A percentile compares a stretch with the other conserved stretches of the same genome.
Evolutionary conservation across 2,888 invertebrate genomes (phyloP).

Genomic region (Callosobruchus maculatus): DNA sequence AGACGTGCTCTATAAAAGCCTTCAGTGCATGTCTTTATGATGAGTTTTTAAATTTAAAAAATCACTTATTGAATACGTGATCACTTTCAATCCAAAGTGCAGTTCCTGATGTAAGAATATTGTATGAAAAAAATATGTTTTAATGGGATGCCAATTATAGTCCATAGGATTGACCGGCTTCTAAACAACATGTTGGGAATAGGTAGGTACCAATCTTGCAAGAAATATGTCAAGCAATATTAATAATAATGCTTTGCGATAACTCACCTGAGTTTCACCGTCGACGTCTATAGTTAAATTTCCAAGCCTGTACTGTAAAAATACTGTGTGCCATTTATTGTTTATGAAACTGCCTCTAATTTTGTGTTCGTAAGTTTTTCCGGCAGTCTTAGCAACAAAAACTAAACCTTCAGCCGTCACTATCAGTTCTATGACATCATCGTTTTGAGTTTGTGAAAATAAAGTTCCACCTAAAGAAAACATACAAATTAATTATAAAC

Average conservation of each 20-base stretch:
- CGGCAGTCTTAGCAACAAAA: constrained; percentile 50
- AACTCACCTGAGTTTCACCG: constrained; percentile 54
- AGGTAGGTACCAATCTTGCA: too few relatives aligned
- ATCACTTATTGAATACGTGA: too few relatives aligned
- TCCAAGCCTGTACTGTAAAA: constrained; percentile 60
- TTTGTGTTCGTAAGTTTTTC: constrained; percentile 57
- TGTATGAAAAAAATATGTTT: too few relatives aligned
- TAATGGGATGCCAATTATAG: too few relatives aligned
- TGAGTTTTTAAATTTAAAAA: too few relatives aligned
- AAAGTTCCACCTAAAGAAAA: constrained; percentile 61
- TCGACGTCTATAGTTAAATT: constrained; percentile 56
- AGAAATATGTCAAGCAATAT: too few relatives aligned
- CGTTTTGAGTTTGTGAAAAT: constrained; percentile 66
- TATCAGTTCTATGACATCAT: constrained; percentile 42
- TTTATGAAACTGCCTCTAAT: constrained; percentile 68
- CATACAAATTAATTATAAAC: neutral
- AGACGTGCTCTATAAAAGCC: too few relatives aligned
- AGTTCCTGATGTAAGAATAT: too few relatives aligned
- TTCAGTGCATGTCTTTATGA: too few relatives aligned
- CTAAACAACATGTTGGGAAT: too few relatives aligned
- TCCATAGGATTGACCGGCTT: too few relatives aligned
- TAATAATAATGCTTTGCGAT: neutral
- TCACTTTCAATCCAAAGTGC: too few relatives aligned
- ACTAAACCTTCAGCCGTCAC: constrained; percentile 50
- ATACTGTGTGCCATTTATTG: constrained; percentile 78